Conservation (phyloP, 2,113 vertebrate genomes). For the Toxotes chatareus region DNA sequence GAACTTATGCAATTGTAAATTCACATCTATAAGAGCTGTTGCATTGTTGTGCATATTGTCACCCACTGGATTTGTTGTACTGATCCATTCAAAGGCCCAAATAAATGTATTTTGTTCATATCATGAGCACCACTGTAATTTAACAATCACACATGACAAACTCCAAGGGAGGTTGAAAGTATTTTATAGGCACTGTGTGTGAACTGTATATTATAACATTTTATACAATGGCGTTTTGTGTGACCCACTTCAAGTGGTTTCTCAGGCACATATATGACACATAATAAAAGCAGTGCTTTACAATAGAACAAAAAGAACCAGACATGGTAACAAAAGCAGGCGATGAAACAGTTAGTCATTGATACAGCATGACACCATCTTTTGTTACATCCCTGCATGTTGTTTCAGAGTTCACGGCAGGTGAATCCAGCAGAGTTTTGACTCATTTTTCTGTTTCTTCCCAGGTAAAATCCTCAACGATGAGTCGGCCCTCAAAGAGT, state of each 20-base stretch:
- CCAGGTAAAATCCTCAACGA: slow-evolving; percentile 96
- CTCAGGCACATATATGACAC: neutral
- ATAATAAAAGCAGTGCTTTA: slow-evolving; percentile 12
- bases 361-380: slow-evolving; percentile 14
- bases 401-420: neutral
- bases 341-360: neutral
- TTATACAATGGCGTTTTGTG: neutral
- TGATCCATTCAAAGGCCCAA: neutral
- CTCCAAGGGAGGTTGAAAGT: too few relatives aligned
- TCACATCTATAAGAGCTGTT: neutral
- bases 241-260: neutral
- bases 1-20: neutral
- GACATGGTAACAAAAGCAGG: slow-evolving; percentile 21
- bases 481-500: slow-evolving; percentile 94
- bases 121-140: neutral
- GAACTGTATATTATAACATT: neutral
- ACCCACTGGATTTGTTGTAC: neutral
- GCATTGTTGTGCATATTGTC: neutral
- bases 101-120: too few relatives aligned
- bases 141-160: neutral
- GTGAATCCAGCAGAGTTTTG: neutral
- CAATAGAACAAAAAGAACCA: slow-evolving; percentile 14
- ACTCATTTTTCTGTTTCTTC: slow-evolving; percentile 47
- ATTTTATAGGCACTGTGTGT: too few relatives aligned
- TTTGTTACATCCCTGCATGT: neutral